Conservation (phyloP, 2,797 vertebrate genomes). For the Cyclopterus lumpus region DNA sequence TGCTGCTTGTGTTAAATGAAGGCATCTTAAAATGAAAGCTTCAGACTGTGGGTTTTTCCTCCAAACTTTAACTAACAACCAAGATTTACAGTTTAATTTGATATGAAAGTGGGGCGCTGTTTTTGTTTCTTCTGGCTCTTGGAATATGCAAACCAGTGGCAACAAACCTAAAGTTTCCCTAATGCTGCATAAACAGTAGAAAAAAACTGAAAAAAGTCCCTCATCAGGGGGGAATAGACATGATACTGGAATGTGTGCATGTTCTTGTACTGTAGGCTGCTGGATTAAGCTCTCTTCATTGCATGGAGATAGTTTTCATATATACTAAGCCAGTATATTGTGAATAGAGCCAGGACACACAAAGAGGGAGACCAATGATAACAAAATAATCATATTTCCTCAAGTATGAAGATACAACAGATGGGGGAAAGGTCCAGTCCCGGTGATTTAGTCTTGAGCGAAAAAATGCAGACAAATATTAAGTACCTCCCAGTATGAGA, state of each 20-base stretch:
- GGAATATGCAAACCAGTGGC: slow-evolving; percentile 27
- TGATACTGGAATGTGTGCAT: slow-evolving; percentile 41
- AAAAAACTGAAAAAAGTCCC: slow-evolving; percentile 20
- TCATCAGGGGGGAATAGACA: slow-evolving; percentile 36
- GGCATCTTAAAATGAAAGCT: background rate
- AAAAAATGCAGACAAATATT: slow-evolving; percentile 19
- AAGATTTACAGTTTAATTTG: slow-evolving; percentile 10
- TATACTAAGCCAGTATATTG: slow-evolving; percentile 27
- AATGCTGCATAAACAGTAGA: slow-evolving; percentile 55
- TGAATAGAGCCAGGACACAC: slow-evolving; percentile 53
- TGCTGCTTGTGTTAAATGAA: background rate
- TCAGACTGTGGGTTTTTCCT: too few relatives aligned
- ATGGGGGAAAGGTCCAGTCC: background rate
- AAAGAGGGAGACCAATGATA: slow-evolving; percentile 32
- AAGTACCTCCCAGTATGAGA: slow-evolving; percentile 10
- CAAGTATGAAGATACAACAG: slow-evolving; percentile 11
- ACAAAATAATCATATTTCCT: slow-evolving; percentile 37
- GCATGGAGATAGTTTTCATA: slow-evolving; percentile 39
- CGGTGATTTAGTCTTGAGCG: slow-evolving; percentile 20
- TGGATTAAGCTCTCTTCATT: slow-evolving; percentile 51
- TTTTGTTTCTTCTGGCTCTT: slow-evolving; percentile 23
- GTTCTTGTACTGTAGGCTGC: slow-evolving; percentile 35
- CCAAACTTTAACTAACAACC: background rate
- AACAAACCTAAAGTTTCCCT: slow-evolving; percentile 34
- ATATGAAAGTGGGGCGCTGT: slow-evolving; percentile 1